Percentiles rank a stretch among this genome's conserved stretches.
Conservation (phyloP, 2,888 invertebrate genomes). For the Caenorhabditis wallacei region DNA sequence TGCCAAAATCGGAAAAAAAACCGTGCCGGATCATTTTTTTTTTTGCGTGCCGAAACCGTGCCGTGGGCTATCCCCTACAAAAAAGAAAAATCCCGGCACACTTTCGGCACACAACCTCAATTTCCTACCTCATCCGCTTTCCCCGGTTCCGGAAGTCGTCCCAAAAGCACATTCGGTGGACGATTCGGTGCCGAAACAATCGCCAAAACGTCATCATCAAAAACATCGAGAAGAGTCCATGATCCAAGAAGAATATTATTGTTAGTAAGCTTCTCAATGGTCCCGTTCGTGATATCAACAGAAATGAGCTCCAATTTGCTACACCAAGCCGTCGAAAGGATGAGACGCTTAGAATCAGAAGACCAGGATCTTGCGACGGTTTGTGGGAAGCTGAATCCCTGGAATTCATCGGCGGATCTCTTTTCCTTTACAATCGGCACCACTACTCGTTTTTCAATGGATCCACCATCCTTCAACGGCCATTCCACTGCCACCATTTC, state of each 20-base stretch:
- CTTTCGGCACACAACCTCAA: too few species aligned
- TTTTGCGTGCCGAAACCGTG: too few species aligned
- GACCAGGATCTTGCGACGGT: constrained; percentile 71
- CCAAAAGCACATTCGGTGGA: constrained; percentile 75
- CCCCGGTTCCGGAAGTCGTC: constrained; percentile 64
- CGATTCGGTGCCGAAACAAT: constrained; percentile 76
- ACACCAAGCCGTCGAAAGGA: constrained; percentile 76
- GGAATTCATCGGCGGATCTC: constrained; percentile 55
- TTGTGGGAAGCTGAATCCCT: constrained; percentile 51
- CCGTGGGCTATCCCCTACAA: too few species aligned
- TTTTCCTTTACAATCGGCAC: constrained; percentile 69
- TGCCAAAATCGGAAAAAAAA: too few species aligned
- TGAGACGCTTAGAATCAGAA: constrained; percentile 71
- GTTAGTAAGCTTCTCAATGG: constrained; percentile 73
- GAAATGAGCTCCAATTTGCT: constrained; percentile 73
- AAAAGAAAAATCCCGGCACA: too few species aligned
- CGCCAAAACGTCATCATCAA: constrained; percentile 74
- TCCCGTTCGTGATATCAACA: constrained; percentile 67
- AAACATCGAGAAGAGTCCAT: constrained; percentile 78
- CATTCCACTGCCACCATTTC: constrained; percentile 73
- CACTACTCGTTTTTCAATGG: constrained; percentile 50
- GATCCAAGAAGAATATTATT: constrained; percentile 71
- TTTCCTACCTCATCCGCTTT: constrained; percentile 61
- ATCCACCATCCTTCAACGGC: constrained; percentile 62
- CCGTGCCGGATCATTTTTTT: too few species aligned